A percentile compares a stretch with the other conserved stretches of the same genome.
Conservation (phyloP, 2,888 invertebrate genomes). For the Trachelus tabidus region DNA sequence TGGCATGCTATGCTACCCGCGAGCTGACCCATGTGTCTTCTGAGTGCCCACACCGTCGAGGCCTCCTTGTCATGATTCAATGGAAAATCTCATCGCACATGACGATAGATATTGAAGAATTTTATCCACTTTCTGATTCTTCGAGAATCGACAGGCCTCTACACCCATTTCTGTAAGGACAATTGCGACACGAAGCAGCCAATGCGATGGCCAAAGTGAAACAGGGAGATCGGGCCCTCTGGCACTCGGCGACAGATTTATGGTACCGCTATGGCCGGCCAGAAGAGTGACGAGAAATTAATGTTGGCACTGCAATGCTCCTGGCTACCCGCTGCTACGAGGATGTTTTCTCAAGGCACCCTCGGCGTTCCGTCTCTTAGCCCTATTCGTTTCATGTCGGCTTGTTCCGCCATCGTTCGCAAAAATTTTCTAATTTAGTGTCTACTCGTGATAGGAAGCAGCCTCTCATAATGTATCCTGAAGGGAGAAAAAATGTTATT, state of each 20-base stretch:
- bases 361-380: conserved; percentile 13
- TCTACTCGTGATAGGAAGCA: conserved; percentile 8
- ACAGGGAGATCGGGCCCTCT: conserved; percentile 33
- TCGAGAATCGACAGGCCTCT: conserved; percentile 26
- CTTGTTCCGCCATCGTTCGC: conserved; percentile 8
- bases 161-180: conserved; percentile 35
- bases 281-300: conserved; percentile 45
- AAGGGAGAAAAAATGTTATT: neutral
- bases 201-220: conserved; percentile 21
- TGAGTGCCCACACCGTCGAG: neutral
- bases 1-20: conserved; percentile 25
- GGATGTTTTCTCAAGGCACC: conserved; percentile 16
- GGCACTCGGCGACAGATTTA: conserved; percentile 38
- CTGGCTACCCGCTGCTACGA: conserved; percentile 36
- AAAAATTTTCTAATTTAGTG: conserved; percentile 19
- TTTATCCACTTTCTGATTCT: conserved; percentile 26
- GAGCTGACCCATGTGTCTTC: neutral
- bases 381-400: conserved; percentile 8
- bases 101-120: neutral
- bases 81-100: too few relatives aligned
- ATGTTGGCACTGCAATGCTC: conserved; percentile 39
- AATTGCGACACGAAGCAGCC: conserved; percentile 25
- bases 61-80: too few relatives aligned
- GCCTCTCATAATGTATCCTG: neutral
- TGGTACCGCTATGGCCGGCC: conserved; percentile 25